phyloP scores from a whole-genome alignment of 2,113 vertebrate genomes.

The Chamaetylas fuelleborni region DNA sequence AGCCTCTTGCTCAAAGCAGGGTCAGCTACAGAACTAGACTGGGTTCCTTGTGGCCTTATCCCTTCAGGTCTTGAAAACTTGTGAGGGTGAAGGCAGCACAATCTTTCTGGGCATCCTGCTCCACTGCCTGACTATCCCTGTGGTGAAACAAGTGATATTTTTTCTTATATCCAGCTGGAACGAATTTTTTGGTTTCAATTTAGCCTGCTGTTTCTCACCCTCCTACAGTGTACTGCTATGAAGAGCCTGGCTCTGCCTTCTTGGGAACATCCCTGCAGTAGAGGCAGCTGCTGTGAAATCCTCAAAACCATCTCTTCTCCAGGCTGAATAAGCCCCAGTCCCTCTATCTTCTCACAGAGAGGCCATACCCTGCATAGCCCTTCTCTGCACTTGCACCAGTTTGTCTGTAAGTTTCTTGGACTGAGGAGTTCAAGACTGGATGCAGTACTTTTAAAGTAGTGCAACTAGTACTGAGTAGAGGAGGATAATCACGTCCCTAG shows the following conservation, averaged over 20 bases:
- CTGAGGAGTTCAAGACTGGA: background rate
- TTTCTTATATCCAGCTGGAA: background rate
- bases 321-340: background rate
- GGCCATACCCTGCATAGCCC: background rate
- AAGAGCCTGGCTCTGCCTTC: background rate
- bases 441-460: background rate
- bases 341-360: background rate
- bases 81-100: background rate
- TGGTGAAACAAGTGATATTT: background rate
- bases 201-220: background rate
- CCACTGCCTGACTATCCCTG: background rate
- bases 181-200: background rate
- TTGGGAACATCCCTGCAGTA: accelerated
- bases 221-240: background rate
- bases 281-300: background rate
- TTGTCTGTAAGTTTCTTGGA: background rate
- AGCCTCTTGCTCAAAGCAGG: background rate
- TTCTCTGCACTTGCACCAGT: background rate
- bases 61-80: background rate
- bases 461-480: background rate
- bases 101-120: background rate
- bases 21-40: background rate
- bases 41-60: background rate
- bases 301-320: background rate
- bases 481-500: background rate